Evolutionary conservation across 2,888 invertebrate genomes (phyloP), one percentile per base, ranked within the genome.

Genomic region (Eledone cirrhosa): DNA sequence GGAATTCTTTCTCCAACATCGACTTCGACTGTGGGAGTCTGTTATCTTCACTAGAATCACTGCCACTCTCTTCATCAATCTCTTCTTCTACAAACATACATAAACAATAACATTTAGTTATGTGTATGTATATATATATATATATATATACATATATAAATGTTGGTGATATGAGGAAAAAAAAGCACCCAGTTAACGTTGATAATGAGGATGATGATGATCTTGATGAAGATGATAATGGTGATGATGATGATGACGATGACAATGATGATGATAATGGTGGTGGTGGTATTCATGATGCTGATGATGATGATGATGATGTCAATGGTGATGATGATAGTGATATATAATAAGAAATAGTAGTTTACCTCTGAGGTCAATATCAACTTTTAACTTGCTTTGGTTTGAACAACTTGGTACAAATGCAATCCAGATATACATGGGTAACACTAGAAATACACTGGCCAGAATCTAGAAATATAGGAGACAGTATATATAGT

Each of bases 391-490:
- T 41, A 31, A 41, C 41, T 72, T 72, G 31, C 72, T 72, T n/a
- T 72, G 72, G 24, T 41, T 72, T 41, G 76, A 27, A 14, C 24
- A 19, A 76, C 67, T 75, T 24, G 86, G 81, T 29, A 83, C 83
- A 80, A 86, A 88, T 8, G 83, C 79, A 31, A 88, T 83, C 87
- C 87, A 88, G 19, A 87, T 77, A 77, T 88, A 91, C 89, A 91
- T 91, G 0, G 91, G 91, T 79, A 91, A 88, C 22, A 91, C 85
- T n/a, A 91, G 80, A 80, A 90, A 88, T 2, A 89, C 89, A 81
- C 87, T 86, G 14, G 83, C 80, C 41, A 86, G 83, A 41, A 88
- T 87, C 87, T 88, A 83, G 48, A 84, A 82, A 33, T 65, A 75
- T 75, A 81, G 53, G 53, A 33, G 8, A 16, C n/a, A n/a, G n/a